phyloP scores from a whole-genome alignment of 1,140 invertebrate species.

The Hyphantria cunea region DNA sequence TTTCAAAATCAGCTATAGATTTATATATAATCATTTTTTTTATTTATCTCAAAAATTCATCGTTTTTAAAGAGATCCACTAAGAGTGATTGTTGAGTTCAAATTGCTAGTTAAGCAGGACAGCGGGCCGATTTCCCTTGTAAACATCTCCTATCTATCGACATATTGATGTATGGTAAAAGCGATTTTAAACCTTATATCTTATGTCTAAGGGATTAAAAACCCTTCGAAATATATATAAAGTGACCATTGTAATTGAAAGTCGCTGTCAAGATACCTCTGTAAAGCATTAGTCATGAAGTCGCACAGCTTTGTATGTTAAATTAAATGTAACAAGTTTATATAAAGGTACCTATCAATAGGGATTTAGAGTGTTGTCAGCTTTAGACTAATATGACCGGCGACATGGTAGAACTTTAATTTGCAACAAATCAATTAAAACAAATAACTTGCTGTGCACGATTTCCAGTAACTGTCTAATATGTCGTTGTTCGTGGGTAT shows the following conservation, averaged over 20 bases:
- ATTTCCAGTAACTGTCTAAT: no score
- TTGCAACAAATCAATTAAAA: not conserved
- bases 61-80: no score
- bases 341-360: conserved; percentile 39
- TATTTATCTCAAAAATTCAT: no score
- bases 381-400: conserved; percentile 1
- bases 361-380: not conserved
- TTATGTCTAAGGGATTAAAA: conserved; percentile 3
- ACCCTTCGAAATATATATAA: conserved; percentile 12
- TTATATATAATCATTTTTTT: no score
- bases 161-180: no score
- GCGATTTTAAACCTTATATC: conserved; percentile 20
- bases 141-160: no score
- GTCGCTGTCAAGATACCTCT: conserved; percentile 53
- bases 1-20: no score
- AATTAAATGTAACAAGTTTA: conserved; percentile 45
- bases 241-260: conserved; percentile 47
- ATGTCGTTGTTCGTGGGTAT: no score
- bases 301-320: conserved; percentile 48
- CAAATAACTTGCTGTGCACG: no score
- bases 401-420: not conserved
- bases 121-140: no score
- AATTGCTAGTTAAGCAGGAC: no score
- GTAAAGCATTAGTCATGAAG: conserved; percentile 58
- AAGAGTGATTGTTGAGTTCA: no score